Base-by-base conservation (phyloP, 1,140 invertebrate species). In the Formica exsecta region DNA sequence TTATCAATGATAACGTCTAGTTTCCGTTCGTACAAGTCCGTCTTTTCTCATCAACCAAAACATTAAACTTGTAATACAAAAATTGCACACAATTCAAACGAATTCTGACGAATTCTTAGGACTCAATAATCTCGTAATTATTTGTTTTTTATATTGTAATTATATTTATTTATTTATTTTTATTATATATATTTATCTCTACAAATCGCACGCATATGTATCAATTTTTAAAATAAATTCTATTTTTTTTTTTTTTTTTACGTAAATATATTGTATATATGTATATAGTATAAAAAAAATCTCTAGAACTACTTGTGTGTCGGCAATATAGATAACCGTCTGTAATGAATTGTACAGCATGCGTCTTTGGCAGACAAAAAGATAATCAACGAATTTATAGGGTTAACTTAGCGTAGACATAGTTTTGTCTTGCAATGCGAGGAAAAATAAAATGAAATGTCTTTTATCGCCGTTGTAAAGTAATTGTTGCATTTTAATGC, bases 1-100 rank as follows among this genome's bases (percentile, higher is more conserved):
- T 90, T 90, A 89, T 90, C 89, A 19, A 32, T 8, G 89, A 90
- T 90, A 90, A 90, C 65, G 19, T 75, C 8, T 41, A 11, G 38
- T 76, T 64, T n/a, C 8, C 44, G 25, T 54, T 4, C 9, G n/a
- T 25, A 36, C 11, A 25, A n/a, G n/a, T 62, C 41, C 9, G 7
- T 16, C 48, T 16, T 44, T 44, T 22, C 29, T 73, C 51, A 16
- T 32, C 16, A 8, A 22, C 16, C 11, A 29, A 59, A 38, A 8
- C 11, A 7, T 1, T 32, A 25, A 57, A 11, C 41, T 38, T 25
- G 51, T 70, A 29, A 22, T 32, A 70, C 2, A 25, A 57, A 59
- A 38, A 70, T n/a, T n/a, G 32, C 11, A 3, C 41, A 25, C 16
- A 16, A 44, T 44, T 61, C 16, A 32, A n/a, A 29, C 8, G n/a